Conservation (phyloP, 2,113 vertebrate species). For the Phasianus colchicus region DNA sequence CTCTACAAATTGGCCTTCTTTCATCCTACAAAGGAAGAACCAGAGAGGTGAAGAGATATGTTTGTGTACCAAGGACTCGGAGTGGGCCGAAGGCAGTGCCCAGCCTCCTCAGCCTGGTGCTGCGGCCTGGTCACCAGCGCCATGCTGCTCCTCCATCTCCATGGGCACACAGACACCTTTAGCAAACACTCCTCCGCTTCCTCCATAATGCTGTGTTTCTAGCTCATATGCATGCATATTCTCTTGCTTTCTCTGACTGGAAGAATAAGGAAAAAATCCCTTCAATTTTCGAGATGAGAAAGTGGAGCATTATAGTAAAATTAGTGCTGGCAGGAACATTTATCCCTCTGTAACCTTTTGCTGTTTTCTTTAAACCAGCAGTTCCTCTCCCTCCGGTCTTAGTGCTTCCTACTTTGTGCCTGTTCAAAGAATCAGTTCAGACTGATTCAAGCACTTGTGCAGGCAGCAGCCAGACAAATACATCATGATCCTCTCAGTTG, state of each 20-base stretch:
- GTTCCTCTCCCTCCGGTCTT: not conserved
- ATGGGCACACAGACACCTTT: not conserved
- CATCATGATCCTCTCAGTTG: constrained; percentile 28
- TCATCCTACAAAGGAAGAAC: not conserved
- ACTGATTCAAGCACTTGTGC: constrained; percentile 15
- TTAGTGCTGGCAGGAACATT: not conserved
- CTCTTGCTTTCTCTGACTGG: not conserved
- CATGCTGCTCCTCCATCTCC: not conserved
- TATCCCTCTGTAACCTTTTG: constrained; percentile 1
- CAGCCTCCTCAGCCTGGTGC: not conserved
- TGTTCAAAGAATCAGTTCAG: constrained; percentile 37
- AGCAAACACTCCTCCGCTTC: not conserved
- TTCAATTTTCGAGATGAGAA: constrained; percentile 3
- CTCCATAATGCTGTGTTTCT: not conserved
- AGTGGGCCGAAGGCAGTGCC: not conserved
- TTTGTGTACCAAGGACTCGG: not conserved
- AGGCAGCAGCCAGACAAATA: not conserved
- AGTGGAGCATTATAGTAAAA: not conserved
- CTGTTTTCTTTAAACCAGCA: constrained; percentile 37
- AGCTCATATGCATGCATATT: not conserved
- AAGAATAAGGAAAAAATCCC: not conserved
- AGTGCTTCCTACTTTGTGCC: not conserved
- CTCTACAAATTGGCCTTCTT: not conserved
- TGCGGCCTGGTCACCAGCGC: accelerated
- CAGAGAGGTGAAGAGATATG: not conserved